Conservation (phyloP, 2,888 invertebrate genomes). For the Creontiades dilutus region DNA sequence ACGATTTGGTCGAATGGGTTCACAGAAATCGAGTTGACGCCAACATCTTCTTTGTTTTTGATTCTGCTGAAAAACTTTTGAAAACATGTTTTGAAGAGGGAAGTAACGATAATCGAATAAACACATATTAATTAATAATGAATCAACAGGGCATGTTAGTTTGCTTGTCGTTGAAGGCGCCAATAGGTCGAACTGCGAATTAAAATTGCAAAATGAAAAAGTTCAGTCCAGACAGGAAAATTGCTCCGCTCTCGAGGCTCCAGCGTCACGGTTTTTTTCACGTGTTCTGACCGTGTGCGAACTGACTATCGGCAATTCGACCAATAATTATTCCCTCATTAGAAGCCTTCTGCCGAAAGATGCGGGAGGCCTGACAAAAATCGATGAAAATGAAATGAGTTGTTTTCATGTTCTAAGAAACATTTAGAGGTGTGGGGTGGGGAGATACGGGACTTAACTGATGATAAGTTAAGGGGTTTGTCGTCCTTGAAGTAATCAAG, state of each 20-base stretch:
- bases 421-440: neutral
- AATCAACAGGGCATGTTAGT: too few relatives aligned
- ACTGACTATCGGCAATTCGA: neutral
- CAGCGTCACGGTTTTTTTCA: neutral
- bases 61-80: too few relatives aligned
- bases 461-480: neutral
- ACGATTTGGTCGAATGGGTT: too few relatives aligned
- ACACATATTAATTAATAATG: too few relatives aligned
- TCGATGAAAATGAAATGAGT: neutral
- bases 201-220: slow-evolving; percentile 10
- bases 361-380: too few relatives aligned
- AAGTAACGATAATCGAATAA: too few relatives aligned
- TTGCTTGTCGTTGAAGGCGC: neutral
- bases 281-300: neutral
- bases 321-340: neutral
- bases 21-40: too few relatives aligned
- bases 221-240: neutral
- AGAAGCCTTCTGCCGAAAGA: neutral
- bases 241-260: neutral
- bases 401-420: neutral
- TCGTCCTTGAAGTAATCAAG: slow-evolving; percentile 7
- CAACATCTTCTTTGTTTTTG: too few relatives aligned
- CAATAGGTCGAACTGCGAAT: neutral
- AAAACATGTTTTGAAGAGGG: too few relatives aligned
- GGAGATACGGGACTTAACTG: neutral